Percentiles rank a stretch among this genome's conserved stretches.
phyloP scores from a whole-genome alignment of 2,113 vertebrate genomes.

The Cnemophilus loriae region DNA sequence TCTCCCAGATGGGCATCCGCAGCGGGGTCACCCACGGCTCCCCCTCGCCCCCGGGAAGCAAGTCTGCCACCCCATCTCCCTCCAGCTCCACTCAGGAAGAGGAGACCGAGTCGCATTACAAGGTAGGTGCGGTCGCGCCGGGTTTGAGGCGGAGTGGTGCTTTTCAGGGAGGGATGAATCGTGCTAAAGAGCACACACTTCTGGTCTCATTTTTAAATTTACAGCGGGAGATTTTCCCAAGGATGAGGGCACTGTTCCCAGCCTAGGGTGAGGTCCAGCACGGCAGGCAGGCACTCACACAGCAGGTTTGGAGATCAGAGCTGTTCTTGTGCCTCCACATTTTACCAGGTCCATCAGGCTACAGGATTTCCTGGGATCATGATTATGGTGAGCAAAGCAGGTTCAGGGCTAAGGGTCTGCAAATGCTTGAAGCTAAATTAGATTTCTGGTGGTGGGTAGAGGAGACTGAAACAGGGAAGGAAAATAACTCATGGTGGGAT shows the following conservation, averaged over 20 bases:
- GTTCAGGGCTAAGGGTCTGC: background rate
- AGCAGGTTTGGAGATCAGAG: background rate
- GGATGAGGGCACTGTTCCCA: background rate
- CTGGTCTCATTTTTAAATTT: too few species aligned
- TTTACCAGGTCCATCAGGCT: background rate
- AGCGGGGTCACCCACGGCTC: slow-evolving; percentile 86
- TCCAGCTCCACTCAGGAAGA: slow-evolving; percentile 98
- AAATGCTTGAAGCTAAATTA: background rate
- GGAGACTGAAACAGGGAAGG: background rate
- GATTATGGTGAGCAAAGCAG: background rate
- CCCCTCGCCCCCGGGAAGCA: slow-evolving; percentile 95
- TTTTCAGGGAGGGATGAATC: background rate
- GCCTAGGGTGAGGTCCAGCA: background rate
- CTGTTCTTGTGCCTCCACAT: accelerated
- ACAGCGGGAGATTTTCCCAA: background rate
- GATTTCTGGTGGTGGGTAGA: background rate
- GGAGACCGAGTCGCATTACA: slow-evolving; percentile 91
- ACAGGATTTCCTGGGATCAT: background rate
- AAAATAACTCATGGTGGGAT: background rate
- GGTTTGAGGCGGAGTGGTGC: accelerated
- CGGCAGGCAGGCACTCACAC: background rate
- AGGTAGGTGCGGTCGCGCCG: slow-evolving; percentile 77
- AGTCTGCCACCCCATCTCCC: slow-evolving; percentile 97
- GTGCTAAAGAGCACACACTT: background rate
- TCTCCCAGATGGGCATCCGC: slow-evolving; percentile 90